Percentiles rank a stretch among this genome's conserved stretches.
Evolutionary conservation across 2,113 vertebrate genomes (phyloP).

Genomic region (Circaetus gallicus): DNA sequence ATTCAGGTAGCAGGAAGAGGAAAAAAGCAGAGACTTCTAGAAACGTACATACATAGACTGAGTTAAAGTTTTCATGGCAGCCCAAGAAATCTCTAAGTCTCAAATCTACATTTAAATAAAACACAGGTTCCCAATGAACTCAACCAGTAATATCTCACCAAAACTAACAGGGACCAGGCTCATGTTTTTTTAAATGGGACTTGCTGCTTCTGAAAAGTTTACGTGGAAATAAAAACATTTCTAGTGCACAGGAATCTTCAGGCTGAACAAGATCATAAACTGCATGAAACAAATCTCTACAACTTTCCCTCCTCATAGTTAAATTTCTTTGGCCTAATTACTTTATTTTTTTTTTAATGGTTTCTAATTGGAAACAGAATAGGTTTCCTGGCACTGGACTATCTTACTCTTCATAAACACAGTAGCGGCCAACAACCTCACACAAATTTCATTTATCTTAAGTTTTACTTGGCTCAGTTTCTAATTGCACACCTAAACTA

Average conservation of each 20-base stretch:
- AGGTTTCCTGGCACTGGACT: conserved; percentile 61
- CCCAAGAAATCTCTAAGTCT: background rate
- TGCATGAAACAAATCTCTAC: background rate
- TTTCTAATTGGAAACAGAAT: conserved; percentile 66
- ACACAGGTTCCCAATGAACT: background rate
- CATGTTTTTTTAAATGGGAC: background rate
- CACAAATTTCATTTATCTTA: conserved; percentile 35
- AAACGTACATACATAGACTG: background rate
- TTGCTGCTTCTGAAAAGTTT: background rate
- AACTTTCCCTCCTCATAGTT: conserved; percentile 20
- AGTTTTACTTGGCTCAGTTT: conserved; percentile 52
- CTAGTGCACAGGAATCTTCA: background rate
- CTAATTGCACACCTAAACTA: conserved; percentile 54
- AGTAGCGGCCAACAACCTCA: conserved; percentile 48
- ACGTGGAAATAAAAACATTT: background rate
- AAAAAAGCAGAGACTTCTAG: background rate
- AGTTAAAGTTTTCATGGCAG: background rate
- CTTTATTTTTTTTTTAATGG: conserved; percentile 12
- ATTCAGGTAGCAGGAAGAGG: background rate
- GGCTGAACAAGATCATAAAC: background rate
- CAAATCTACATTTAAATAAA: background rate
- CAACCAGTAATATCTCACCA: background rate
- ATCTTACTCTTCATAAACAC: conserved; percentile 31
- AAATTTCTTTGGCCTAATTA: conserved; percentile 55
- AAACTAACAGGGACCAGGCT: background rate